These are phyloP conservation scores for Gadopsis marmoratus DNA, from an alignment of 2,797 vertebrate species.

Conservation along the genomic window DNA sequence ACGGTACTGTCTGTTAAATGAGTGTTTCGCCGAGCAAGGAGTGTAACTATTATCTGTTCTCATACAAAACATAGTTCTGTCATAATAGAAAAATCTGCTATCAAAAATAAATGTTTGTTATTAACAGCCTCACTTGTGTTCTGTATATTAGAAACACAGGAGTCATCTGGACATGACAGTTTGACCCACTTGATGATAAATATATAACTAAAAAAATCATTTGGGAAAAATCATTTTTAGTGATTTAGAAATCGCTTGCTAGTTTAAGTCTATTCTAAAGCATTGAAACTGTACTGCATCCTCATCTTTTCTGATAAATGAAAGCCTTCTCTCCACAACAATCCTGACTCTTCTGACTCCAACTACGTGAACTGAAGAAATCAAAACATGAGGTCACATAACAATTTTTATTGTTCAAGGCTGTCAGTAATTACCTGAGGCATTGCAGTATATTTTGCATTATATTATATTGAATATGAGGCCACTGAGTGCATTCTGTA, in stretches of 20 bases:
- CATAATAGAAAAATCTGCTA: background rate
- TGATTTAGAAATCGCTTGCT: background rate
- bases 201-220: background rate
- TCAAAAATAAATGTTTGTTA: background rate
- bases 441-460: background rate
- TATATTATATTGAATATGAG: constrained; percentile 5
- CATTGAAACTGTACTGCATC: background rate
- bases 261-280: background rate
- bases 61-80: constrained; percentile 1
- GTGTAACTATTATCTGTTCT: background rate
- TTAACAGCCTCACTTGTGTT: background rate
- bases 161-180: background rate
- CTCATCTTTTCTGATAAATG: constrained; percentile 27
- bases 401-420: constrained; percentile 16
- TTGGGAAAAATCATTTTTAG: background rate
- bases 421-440: constrained; percentile 28
- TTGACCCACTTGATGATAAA: background rate
- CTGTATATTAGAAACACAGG: background rate
- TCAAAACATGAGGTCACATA: constrained; percentile 14
- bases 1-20: constrained; percentile 23
- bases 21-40: constrained; percentile 8
- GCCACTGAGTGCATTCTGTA: constrained; percentile 1
- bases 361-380: constrained; percentile 7
- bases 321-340: constrained; percentile 19
- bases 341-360: constrained; percentile 14